These are phyloP conservation scores for Lasioglossum calceatum DNA, from an alignment of 2,888 invertebrate genomes.

Conservation along the genomic window DNA sequence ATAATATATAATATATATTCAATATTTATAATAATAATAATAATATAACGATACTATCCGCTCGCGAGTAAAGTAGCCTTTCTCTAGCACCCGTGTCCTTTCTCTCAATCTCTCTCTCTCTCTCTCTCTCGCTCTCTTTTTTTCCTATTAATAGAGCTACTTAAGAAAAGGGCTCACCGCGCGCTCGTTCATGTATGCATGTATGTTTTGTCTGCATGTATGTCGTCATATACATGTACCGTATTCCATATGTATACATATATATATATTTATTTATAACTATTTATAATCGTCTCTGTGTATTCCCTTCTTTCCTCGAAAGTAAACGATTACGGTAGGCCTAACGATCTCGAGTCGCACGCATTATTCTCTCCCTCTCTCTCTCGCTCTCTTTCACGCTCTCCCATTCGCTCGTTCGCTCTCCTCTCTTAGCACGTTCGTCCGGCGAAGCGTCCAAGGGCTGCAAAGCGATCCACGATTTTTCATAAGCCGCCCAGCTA, in stretches of 20 bases:
- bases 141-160: slow-evolving; percentile 45
- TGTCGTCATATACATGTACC: slow-evolving; percentile 30
- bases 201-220: slow-evolving; percentile 35
- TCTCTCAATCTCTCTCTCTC: slow-evolving; percentile 14
- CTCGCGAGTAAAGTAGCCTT: slow-evolving; percentile 46
- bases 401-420: slow-evolving; percentile 31
- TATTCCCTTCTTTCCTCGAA: slow-evolving; percentile 32
- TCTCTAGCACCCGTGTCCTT: slow-evolving; percentile 33
- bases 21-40: slow-evolving; percentile 37
- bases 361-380: slow-evolving; percentile 12
- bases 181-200: slow-evolving; percentile 52
- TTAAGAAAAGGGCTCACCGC: slow-evolving; percentile 59
- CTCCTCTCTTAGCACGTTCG: slow-evolving; percentile 60
- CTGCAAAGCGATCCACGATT: slow-evolving; percentile 5
- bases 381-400: slow-evolving; percentile 18
- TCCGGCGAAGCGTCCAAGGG: slow-evolving; percentile 67
- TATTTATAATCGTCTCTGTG: slow-evolving; percentile 61
- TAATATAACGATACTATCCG: slow-evolving; percentile 60
- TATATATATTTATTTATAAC: slow-evolving; percentile 30
- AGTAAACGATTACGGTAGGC: slow-evolving; percentile 66
- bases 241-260: slow-evolving; percentile 4
- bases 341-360: slow-evolving; percentile 62
- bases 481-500: neutral
- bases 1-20: slow-evolving; percentile 50
- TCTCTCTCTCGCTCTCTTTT: slow-evolving; percentile 7